Conservation (phyloP, 2,797 vertebrate genomes). For the Rhinichthys osculus region DNA sequence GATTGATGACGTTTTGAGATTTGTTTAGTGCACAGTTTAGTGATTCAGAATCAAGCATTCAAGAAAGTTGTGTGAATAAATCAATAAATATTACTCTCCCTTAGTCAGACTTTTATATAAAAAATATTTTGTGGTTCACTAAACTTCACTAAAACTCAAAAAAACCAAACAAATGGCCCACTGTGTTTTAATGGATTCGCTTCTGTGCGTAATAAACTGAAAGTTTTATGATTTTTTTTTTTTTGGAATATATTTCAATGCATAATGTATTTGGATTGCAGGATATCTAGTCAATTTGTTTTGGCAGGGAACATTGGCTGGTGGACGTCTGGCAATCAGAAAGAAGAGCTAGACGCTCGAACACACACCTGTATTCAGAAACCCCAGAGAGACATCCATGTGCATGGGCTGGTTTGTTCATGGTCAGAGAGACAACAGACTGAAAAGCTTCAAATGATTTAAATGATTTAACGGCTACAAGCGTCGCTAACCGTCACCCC, state of each 20-base stretch:
- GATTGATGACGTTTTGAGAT: too few relatives aligned
- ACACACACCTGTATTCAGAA: conserved; percentile 7
- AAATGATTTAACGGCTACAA: background rate
- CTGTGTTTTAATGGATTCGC: background rate
- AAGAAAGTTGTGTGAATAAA: background rate
- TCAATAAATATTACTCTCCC: background rate
- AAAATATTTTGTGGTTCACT: background rate
- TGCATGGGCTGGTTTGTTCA: background rate
- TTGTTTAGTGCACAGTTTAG: too few relatives aligned
- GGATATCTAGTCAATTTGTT: conserved; percentile 17
- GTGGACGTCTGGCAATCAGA: background rate
- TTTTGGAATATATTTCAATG: background rate
- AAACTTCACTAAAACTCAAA: background rate
- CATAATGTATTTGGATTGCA: background rate
- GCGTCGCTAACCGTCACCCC: background rate
- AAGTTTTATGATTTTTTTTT: background rate
- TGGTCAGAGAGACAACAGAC: background rate
- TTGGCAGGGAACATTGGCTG: conserved; percentile 5
- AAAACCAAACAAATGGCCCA: background rate
- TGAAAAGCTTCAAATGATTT: background rate
- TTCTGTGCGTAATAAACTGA: background rate
- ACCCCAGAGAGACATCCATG: background rate
- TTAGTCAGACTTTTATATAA: background rate
- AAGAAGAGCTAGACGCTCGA: background rate
- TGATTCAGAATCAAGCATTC: background rate